Percentiles rank a stretch among this genome's conserved stretches.
Conservation (phyloP, 2,888 invertebrate species). For the Furcula furcula region DNA sequence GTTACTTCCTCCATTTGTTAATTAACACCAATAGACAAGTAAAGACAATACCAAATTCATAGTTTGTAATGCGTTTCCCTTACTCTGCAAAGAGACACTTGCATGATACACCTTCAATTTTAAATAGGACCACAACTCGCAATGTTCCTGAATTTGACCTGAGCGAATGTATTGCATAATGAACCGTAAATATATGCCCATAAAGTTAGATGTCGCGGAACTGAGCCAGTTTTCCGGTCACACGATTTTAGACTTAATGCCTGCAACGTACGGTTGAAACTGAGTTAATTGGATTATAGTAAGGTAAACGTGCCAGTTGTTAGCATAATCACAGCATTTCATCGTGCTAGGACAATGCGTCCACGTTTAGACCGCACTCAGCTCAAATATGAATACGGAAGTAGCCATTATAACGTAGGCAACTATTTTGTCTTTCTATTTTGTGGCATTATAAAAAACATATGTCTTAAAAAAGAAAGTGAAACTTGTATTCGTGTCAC, state of each 20-base stretch:
- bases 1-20: no score
- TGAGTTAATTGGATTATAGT: not conserved
- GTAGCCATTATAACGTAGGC: conserved; percentile 4
- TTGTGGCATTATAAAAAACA: no score
- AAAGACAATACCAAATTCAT: no score
- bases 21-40: no score
- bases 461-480: no score
- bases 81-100: no score
- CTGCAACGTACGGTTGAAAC: conserved; percentile 9
- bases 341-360: conserved; percentile 22
- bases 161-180: conserved; percentile 6
- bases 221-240: conserved; percentile 3
- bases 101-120: conserved; percentile 23
- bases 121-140: conserved; percentile 15
- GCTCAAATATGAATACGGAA: conserved; percentile 26
- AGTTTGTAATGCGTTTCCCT: no score
- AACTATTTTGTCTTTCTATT: conserved; percentile 1
- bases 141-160: conserved; percentile 11
- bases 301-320: conserved; percentile 17
- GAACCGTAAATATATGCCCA: conserved; percentile 7
- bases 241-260: conserved; percentile 10
- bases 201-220: conserved; percentile 10
- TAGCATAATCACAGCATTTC: conserved; percentile 25
- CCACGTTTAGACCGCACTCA: conserved; percentile 18
- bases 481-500: no score